A percentile compares a stretch with the other conserved stretches of the same genome.
phyloP scores from a whole-genome alignment of 2,113 vertebrate genomes.

The Oreochromis niloticus region DNA sequence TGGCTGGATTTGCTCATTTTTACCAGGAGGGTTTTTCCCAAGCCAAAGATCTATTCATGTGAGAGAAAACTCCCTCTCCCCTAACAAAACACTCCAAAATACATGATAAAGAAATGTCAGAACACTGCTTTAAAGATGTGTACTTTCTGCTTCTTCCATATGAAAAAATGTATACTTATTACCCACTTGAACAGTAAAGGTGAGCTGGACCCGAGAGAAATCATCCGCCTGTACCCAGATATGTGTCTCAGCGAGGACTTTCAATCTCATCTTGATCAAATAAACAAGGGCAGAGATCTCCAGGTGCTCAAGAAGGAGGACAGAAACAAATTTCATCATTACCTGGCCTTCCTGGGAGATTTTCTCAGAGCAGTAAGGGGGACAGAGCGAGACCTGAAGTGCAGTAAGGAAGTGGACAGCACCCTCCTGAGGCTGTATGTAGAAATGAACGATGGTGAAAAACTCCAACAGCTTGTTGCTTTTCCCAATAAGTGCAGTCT shows the following conservation, averaged over 20 bases:
- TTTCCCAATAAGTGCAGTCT: slow-evolving; percentile 49
- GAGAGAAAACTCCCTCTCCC: neutral
- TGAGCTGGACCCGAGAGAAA: slow-evolving; percentile 67
- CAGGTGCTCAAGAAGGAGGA: slow-evolving; percentile 31
- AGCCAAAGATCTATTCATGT: slow-evolving; percentile 68
- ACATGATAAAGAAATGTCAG: neutral
- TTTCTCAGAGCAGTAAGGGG: slow-evolving; percentile 42
- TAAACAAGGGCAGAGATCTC: slow-evolving; percentile 42
- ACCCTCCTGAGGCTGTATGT: slow-evolving; percentile 61
- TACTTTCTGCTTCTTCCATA: neutral
- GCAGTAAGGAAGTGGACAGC: slow-evolving; percentile 54
- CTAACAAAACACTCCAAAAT: neutral
- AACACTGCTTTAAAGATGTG: neutral
- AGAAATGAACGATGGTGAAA: slow-evolving; percentile 21
- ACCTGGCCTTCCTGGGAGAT: slow-evolving; percentile 54
- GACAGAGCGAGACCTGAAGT: slow-evolving; percentile 2
- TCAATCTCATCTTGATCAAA: slow-evolving; percentile 18
- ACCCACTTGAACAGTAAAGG: slow-evolving; percentile 42
- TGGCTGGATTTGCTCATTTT: slow-evolving; percentile 64
- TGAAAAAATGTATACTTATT: neutral
- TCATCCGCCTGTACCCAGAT: slow-evolving; percentile 57
- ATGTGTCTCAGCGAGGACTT: slow-evolving; percentile 29
- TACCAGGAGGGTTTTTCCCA: slow-evolving; percentile 58
- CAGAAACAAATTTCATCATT: slow-evolving; percentile 30
- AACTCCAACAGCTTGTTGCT: slow-evolving; percentile 42